A percentile compares a stretch with the other conserved stretches of the same genome.
These are phyloP conservation scores for Hemaris fuciformis DNA, from an alignment of 2,888 invertebrate species.

Conservation along the genomic window DNA sequence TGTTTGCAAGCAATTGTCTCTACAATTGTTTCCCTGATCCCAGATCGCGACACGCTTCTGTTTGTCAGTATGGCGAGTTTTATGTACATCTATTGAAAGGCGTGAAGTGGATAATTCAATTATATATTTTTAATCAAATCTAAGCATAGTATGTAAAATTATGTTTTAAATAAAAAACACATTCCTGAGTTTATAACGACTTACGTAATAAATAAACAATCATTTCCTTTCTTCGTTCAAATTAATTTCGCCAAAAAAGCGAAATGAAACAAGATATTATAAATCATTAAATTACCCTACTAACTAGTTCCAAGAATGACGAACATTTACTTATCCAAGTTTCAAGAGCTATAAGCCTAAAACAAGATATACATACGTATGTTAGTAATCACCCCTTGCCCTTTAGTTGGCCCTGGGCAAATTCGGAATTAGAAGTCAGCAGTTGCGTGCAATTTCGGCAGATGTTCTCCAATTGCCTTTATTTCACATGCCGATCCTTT, in stretches of 20 bases:
- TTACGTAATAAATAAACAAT: neutral
- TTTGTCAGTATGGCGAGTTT: too few relatives aligned
- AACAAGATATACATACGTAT: neutral
- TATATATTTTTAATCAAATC: too few relatives aligned
- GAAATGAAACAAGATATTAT: neutral
- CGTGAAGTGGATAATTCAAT: too few relatives aligned
- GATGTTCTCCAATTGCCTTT: constrained; percentile 6
- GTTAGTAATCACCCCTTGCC: neutral
- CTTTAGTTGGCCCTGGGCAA: neutral
- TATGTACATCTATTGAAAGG: neutral
- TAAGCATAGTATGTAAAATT: too few relatives aligned
- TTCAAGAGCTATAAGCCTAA: neutral
- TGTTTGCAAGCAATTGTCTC: too few relatives aligned
- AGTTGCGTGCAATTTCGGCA: neutral
- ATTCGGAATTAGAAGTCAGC: neutral
- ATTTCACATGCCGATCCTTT: neutral
- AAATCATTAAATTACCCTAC: neutral
- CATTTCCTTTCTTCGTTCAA: too few relatives aligned
- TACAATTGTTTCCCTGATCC: too few relatives aligned
- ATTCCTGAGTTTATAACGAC: too few relatives aligned
- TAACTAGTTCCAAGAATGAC: too few relatives aligned
- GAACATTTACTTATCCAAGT: neutral
- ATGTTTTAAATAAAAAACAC: neutral
- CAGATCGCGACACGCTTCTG: too few relatives aligned
- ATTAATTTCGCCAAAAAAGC: neutral